phyloP scores from a whole-genome alignment of 2,797 vertebrate genomes.

The Arrhamphus sclerolepis region DNA sequence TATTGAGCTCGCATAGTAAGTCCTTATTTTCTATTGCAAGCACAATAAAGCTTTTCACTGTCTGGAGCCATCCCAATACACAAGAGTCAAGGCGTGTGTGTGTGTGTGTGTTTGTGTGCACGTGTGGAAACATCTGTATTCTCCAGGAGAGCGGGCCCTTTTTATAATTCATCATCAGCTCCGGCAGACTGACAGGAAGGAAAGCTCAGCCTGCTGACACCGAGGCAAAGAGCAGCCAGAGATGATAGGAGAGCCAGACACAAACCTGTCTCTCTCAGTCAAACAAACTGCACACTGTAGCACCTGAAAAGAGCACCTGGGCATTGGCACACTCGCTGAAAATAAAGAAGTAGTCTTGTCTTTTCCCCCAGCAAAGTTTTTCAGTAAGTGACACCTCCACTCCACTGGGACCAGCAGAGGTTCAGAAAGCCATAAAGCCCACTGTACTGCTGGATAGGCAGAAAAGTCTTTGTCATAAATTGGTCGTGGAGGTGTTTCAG shows the following conservation, averaged over 20 bases:
- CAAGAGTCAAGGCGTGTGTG: conserved; percentile 1
- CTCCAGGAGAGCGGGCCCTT: conserved; percentile 66
- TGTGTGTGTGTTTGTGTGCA: neutral
- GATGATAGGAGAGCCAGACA: conserved; percentile 66
- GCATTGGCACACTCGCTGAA: conserved; percentile 56
- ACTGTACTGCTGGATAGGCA: conserved; percentile 64
- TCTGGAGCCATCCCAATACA: conserved; percentile 22
- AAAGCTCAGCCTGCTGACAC: conserved; percentile 71
- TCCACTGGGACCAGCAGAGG: conserved; percentile 55
- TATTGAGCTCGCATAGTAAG: conserved; percentile 55
- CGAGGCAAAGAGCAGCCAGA: conserved; percentile 67
- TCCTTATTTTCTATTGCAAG: conserved; percentile 41
- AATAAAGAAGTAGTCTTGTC: conserved; percentile 56
- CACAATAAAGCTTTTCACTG: conserved; percentile 32
- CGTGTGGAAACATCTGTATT: conserved; percentile 75
- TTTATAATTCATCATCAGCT: conserved; percentile 79
- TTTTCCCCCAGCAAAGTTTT: conserved; percentile 58
- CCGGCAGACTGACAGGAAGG: conserved; percentile 76
- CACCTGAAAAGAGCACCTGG: conserved; percentile 70
- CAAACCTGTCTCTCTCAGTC: conserved; percentile 69
- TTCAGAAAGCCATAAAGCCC: conserved; percentile 55
- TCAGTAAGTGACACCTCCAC: conserved; percentile 65
- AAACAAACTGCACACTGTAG: conserved; percentile 71
- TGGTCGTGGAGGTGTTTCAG: conserved; percentile 43
- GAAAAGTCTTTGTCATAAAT: conserved; percentile 64